Conservation (phyloP, 2,888 invertebrate species). For the Anoplius nigerrimus region DNA sequence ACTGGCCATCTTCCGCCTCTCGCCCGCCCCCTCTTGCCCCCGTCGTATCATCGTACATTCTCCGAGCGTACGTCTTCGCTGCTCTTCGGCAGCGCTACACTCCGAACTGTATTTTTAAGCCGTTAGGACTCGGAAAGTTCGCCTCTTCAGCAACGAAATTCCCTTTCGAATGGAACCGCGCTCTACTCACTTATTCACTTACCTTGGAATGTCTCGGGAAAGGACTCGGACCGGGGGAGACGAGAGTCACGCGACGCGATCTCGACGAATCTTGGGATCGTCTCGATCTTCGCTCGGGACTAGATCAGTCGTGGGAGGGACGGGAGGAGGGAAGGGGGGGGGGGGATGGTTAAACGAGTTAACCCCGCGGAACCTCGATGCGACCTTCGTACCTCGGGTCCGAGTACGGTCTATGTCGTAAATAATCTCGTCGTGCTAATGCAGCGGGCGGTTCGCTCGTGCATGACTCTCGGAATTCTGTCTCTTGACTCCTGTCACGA, state of each 20-base stretch:
- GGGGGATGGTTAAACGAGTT: constrained; percentile 66
- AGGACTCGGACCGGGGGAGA: constrained; percentile 8
- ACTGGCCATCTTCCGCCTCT: too few relatives aligned
- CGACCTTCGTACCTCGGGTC: constrained; percentile 45
- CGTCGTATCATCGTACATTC: too few relatives aligned
- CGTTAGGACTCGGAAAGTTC: too few relatives aligned
- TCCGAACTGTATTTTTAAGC: too few relatives aligned
- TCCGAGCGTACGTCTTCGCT: too few relatives aligned
- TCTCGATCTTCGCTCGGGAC: constrained; percentile 38
- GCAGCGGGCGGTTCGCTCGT: constrained; percentile 12
- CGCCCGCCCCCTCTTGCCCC: not conserved
- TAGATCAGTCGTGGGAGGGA: constrained; percentile 2
- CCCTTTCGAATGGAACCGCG: too few relatives aligned
- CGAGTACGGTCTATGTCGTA: constrained; percentile 44
- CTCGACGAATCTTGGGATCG: constrained; percentile 17
- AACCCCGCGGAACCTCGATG: constrained; percentile 60
- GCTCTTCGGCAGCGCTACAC: too few relatives aligned
- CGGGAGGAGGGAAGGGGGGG: constrained; percentile 5
- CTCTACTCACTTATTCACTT: too few relatives aligned
- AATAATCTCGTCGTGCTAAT: constrained; percentile 51
- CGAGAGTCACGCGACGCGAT: constrained; percentile 7
- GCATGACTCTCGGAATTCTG: too few relatives aligned
- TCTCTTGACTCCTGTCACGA: too few relatives aligned
- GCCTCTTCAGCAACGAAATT: too few relatives aligned
- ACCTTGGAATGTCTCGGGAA: too few relatives aligned